Conservation (phyloP, 2,113 vertebrate species). For the Chitala chitala region DNA sequence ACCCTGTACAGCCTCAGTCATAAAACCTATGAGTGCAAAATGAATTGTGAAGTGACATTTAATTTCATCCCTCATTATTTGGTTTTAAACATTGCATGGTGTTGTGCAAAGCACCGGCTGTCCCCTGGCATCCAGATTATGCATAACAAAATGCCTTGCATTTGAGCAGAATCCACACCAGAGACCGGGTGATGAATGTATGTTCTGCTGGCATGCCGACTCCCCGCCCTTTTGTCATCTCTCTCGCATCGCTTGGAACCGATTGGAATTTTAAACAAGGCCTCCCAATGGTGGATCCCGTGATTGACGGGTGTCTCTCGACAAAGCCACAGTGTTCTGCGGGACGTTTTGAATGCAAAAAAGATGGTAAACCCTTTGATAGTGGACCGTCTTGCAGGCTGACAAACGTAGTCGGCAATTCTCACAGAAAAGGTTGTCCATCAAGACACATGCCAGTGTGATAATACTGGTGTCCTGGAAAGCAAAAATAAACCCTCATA, state of each 20-base stretch:
- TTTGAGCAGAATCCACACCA: conserved; percentile 28
- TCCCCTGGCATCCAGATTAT: conserved; percentile 25
- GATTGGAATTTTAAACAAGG: conserved; percentile 34
- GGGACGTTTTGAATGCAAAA: neutral
- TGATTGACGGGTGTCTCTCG: conserved; percentile 34
- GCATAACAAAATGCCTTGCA: conserved; percentile 23
- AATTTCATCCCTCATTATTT: conserved; percentile 24
- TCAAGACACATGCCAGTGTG: neutral
- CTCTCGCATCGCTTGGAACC: conserved; percentile 15
- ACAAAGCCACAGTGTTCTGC: neutral
- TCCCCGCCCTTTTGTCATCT: conserved; percentile 25
- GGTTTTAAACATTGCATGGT: conserved; percentile 21
- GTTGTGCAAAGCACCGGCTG: conserved; percentile 12
- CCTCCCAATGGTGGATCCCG: conserved; percentile 7
- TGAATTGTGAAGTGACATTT: conserved; percentile 22
- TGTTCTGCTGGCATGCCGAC: conserved; percentile 30
- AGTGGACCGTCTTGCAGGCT: neutral
- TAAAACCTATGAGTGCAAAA: neutral
- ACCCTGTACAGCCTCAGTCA: neutral
- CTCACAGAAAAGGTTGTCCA: conserved; percentile 9
- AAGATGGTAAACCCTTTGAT: neutral
- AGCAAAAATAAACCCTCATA: too few relatives aligned
- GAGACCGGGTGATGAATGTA: conserved; percentile 33
- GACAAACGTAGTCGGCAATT: too few relatives aligned
- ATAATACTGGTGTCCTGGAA: neutral